Evolutionary conservation across 2,113 vertebrate species (phyloP).

Genomic region (Atherinomorus stipes): DNA sequence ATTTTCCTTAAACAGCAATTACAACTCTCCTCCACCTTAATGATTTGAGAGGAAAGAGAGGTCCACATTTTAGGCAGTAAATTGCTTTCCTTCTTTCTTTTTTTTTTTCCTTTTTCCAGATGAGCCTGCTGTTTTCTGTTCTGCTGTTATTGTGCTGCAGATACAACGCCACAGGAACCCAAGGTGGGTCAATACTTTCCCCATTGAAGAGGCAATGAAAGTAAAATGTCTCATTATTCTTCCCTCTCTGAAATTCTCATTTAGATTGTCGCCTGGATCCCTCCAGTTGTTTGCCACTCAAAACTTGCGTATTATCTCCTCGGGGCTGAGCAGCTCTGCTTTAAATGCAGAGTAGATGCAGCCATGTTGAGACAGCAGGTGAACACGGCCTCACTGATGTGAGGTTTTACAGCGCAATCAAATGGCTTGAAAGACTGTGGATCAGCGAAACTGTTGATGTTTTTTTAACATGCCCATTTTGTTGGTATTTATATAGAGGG

Average conservation of each 20-base stretch:
- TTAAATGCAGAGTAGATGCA: slow-evolving; percentile 8
- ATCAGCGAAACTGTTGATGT: not conserved
- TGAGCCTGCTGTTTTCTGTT: slow-evolving; percentile 47
- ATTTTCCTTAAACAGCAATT: slow-evolving; percentile 72
- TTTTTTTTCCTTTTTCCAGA: slow-evolving; percentile 17
- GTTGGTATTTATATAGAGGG: too few relatives aligned
- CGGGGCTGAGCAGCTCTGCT: slow-evolving; percentile 19
- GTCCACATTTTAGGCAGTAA: slow-evolving; percentile 50
- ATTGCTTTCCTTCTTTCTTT: slow-evolving; percentile 53
- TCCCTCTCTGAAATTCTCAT: slow-evolving; percentile 68
- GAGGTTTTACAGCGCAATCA: not conserved
- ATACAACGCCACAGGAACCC: slow-evolving; percentile 55
- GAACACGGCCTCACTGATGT: not conserved
- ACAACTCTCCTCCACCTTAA: slow-evolving; percentile 57
- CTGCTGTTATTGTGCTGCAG: slow-evolving; percentile 63
- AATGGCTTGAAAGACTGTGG: too few relatives aligned
- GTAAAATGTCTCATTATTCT: slow-evolving; percentile 70
- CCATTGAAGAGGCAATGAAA: slow-evolving; percentile 70
- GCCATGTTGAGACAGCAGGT: not conserved
- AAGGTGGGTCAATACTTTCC: slow-evolving; percentile 67
- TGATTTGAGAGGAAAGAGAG: slow-evolving; percentile 53
- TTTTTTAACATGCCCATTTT: not conserved
- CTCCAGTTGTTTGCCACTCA: slow-evolving; percentile 42
- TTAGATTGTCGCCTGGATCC: slow-evolving; percentile 52
- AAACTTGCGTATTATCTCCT: slow-evolving; percentile 49